phyloP scores from a whole-genome alignment of 2,113 vertebrate genomes.

The Rhea americana region DNA sequence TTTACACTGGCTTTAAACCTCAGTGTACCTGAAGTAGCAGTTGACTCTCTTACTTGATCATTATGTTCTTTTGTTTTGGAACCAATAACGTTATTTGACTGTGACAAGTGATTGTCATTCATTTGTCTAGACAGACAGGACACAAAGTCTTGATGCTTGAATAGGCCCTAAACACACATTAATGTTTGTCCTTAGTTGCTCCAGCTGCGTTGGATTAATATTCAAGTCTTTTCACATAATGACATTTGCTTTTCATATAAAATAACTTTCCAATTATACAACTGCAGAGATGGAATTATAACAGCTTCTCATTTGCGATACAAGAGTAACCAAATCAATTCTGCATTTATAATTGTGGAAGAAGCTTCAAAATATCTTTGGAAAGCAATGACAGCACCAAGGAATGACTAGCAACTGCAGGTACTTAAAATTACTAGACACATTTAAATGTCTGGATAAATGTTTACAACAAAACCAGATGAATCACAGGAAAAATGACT shows the following conservation, averaged over 20 bases:
- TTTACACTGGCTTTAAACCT: background rate
- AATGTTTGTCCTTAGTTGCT: background rate
- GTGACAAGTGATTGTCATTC: background rate
- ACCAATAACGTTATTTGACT: background rate
- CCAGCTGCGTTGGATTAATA: background rate
- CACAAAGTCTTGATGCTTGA: background rate
- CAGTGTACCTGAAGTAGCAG: background rate
- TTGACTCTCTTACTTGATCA: background rate
- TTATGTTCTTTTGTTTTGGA: background rate
- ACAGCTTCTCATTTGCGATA: background rate
- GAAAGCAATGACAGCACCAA: background rate
- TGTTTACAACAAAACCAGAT: background rate
- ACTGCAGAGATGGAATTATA: background rate
- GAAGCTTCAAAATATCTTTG: background rate
- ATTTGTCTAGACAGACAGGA: background rate
- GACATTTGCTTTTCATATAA: background rate
- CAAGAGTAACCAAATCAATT: background rate
- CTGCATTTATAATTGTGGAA: background rate
- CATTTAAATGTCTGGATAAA: background rate
- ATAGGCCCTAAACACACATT: background rate
- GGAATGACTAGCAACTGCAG: background rate
- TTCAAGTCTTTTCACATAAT: background rate
- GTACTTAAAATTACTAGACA: background rate
- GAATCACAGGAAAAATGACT: background rate
- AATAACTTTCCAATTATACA: background rate